Evolutionary conservation across 2,888 invertebrate species (phyloP), one percentile per base, ranked within the genome.

Genomic region (Cheiracanthium punctorium): DNA sequence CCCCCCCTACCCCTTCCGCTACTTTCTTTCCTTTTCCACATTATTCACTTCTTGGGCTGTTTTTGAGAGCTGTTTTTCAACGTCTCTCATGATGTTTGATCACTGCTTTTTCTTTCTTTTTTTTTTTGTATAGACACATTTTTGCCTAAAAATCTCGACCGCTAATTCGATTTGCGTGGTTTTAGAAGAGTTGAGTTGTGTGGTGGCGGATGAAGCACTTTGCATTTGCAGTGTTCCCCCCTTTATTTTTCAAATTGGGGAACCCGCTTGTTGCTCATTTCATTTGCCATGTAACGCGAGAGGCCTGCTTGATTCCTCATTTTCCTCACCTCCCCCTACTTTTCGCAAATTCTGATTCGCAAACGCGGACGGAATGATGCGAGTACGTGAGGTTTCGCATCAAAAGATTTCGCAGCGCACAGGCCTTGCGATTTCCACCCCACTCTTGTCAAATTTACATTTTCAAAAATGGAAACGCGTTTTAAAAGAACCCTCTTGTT

Each of bases 11-110:
- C n/a, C n/a, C n/a, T n/a, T n/a, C n/a, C n/a, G n/a, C n/a, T n/a
- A n/a, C n/a, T n/a, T n/a, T n/a, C n/a, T n/a, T n/a, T n/a, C n/a
- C 41, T 48, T 77, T 64, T 17, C 77, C 72, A 73, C 79, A 77
- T 85, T 80, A 85, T 85, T 85, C 79, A 85, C 79, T 80, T 74
- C 73, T 58, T 41, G 77, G 65, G 77, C 65, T 77, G 72, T 84
- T 84, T 84, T 84, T 84, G 65, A 72, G 76, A 52, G 75, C 76
- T 69, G 48, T 72, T 82, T 82, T 76, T 71, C 82, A 65, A 69
- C 37, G 69, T 33, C 72, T 71, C 71, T 48, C 77, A 73, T 28
- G 52, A 8, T 30, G 33, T 64, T 32, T 28, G 30, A 30, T 17
- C 73, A 1, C 43, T 52, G 73, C 48, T 12, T 30, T 7, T 48